Conservation (phyloP, 2,113 vertebrate species). For the Todiramphus saurophagus region DNA sequence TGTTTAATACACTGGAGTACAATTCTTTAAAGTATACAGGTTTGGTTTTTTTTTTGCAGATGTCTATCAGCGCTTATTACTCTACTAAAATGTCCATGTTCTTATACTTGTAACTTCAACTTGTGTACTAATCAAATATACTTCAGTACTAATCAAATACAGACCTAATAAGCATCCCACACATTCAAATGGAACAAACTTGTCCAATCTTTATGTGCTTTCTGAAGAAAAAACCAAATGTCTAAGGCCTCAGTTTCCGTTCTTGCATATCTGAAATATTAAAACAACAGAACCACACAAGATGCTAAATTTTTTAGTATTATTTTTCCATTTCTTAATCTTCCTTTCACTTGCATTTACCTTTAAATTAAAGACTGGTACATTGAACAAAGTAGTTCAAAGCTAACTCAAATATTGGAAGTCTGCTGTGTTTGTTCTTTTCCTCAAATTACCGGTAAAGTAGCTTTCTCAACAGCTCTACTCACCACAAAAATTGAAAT, state of each 20-base stretch:
- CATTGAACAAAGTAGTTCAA: not conserved
- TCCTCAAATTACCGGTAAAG: conserved; percentile 3
- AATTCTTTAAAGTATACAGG: not conserved
- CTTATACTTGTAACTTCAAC: not conserved
- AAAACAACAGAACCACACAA: not conserved
- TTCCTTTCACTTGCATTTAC: not conserved
- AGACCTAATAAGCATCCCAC: not conserved
- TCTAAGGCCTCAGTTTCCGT: not conserved
- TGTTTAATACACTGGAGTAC: not conserved
- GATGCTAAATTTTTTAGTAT: not conserved
- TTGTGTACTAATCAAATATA: not conserved
- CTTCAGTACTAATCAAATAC: not conserved
- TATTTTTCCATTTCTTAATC: not conserved
- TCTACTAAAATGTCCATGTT: not conserved
- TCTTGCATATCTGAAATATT: not conserved
- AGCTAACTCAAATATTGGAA: not conserved
- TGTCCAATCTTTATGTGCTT: not conserved
- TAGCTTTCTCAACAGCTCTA: conserved; percentile 15
- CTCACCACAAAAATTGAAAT: conserved; percentile 7
- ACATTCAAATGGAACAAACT: not conserved
- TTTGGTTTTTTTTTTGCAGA: not conserved
- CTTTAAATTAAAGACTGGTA: conserved; percentile 1
- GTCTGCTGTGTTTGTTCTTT: conserved; percentile 1
- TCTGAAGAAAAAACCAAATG: not conserved
- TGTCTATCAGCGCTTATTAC: not conserved